A percentile compares a stretch with the other conserved stretches of the same genome.
Conservation (phyloP, 1,140 invertebrate species). For the Tetragonula clypearis region DNA sequence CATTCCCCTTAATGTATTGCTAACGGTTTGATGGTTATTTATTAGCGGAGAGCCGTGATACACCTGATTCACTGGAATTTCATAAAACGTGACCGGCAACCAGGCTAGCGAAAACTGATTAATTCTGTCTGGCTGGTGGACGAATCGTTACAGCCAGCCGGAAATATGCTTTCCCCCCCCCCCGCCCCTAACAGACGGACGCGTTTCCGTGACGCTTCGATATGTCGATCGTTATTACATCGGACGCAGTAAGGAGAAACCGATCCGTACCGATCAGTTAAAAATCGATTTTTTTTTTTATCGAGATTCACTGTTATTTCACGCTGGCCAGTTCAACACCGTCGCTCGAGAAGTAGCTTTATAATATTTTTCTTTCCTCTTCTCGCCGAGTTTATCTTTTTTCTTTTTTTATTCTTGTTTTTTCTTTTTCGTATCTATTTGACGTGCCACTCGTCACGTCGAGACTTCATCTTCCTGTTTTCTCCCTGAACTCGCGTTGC, state of each 20-base stretch:
- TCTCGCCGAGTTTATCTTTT: not conserved
- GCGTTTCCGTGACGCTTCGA: constrained; percentile 29
- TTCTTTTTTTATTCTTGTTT: not conserved
- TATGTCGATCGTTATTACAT: constrained; percentile 24
- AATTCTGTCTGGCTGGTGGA: constrained; percentile 16
- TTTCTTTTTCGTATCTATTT: not conserved
- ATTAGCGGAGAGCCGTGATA: not conserved
- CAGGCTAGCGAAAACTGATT: constrained; percentile 29
- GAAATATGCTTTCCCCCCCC: constrained; percentile 18
- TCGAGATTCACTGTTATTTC: not conserved
- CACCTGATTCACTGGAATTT: constrained; percentile 24
- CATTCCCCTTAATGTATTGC: constrained; percentile 27
- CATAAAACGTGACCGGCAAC: constrained; percentile 33
- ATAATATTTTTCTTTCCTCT: not conserved
- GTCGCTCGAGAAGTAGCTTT: not conserved
- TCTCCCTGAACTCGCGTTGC: not conserved
- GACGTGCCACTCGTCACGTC: not conserved
- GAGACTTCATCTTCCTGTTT: not conserved
- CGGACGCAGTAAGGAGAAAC: not conserved
- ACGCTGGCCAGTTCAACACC: too few species aligned
- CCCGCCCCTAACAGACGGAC: not conserved
- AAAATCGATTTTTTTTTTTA: constrained; percentile 25
- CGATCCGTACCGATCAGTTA: not conserved
- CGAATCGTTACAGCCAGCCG: not conserved
- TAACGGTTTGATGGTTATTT: constrained; percentile 10